Evolutionary conservation across 2,888 invertebrate species (phyloP).

Genomic region (Lasioglossum leucozonium): DNA sequence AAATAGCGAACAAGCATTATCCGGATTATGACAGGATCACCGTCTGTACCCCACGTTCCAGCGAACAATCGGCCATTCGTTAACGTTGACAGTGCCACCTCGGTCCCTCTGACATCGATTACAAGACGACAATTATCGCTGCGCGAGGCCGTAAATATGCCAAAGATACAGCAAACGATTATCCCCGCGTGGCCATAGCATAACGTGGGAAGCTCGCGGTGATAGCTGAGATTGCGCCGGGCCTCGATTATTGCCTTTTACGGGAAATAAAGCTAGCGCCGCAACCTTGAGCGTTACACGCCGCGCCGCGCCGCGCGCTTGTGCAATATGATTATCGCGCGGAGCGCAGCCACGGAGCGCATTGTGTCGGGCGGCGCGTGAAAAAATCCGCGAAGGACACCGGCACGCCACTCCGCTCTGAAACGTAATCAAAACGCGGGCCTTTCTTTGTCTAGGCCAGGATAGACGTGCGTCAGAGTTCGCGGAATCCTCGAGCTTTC

Average conservation of each 20-base stretch:
- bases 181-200: neutral
- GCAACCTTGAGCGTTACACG: slow-evolving; percentile 67
- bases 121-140: slow-evolving; percentile 24
- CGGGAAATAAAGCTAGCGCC: slow-evolving; percentile 69
- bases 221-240: slow-evolving; percentile 33
- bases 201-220: slow-evolving; percentile 74
- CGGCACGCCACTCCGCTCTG: slow-evolving; percentile 19
- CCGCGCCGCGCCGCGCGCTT: no score
- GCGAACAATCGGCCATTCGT: slow-evolving; percentile 5
- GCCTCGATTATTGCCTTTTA: slow-evolving; percentile 71
- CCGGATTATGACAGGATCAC: slow-evolving; percentile 3
- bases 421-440: slow-evolving; percentile 40
- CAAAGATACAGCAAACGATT: slow-evolving; percentile 2
- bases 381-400: slow-evolving; percentile 58
- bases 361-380: slow-evolving; percentile 57
- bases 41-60: neutral
- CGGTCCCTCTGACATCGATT: slow-evolving; percentile 21
- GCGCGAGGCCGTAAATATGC: neutral
- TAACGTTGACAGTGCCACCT: neutral
- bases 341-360: slow-evolving; percentile 35
- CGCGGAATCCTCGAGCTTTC: slow-evolving; percentile 22
- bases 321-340: slow-evolving; percentile 68
- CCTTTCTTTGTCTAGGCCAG: slow-evolving; percentile 44
- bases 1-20: slow-evolving; percentile 8
- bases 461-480: slow-evolving; percentile 31